A percentile compares a stretch with the other conserved stretches of the same genome.
phyloP scores from a whole-genome alignment of 2,113 vertebrate species.

The Leptobrachium leishanense region DNA sequence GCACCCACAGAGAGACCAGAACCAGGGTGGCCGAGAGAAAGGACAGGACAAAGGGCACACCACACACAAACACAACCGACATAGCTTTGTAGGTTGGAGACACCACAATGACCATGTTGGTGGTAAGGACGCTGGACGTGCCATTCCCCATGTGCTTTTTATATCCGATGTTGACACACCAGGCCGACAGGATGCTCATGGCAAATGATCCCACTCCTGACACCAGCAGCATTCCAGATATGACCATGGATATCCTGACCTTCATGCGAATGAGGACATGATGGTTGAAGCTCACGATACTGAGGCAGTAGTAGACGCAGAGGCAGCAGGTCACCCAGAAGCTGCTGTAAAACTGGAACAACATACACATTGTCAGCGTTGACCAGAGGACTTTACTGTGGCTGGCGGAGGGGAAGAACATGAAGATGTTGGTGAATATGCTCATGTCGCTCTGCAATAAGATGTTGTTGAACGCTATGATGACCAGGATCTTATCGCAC shows the following conservation, averaged over 20 bases:
- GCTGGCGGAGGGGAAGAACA: background rate
- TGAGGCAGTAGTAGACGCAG: conserved; percentile 52
- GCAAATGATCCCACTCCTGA: conserved; percentile 21
- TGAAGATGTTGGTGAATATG: background rate
- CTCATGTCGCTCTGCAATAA: conserved; percentile 8
- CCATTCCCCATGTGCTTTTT: conserved; percentile 2
- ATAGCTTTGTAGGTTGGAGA: background rate
- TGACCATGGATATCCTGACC: conserved; percentile 9
- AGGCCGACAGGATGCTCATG: conserved; percentile 14
- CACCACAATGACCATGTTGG: background rate
- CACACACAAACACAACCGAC: conserved; percentile 15
- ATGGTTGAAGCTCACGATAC: conserved; percentile 38
- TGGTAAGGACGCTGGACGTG: conserved; percentile 5
- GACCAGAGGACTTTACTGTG: background rate
- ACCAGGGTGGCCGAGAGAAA: conserved; percentile 30
- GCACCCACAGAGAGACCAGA: conserved; percentile 51
- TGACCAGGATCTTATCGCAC: conserved; percentile 28
- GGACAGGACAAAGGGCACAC: conserved; percentile 43
- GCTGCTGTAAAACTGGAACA: conserved; percentile 52
- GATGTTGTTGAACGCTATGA: conserved; percentile 8
- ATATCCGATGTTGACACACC: background rate
- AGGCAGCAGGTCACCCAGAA: conserved; percentile 54
- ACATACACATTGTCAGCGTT: conserved; percentile 22
- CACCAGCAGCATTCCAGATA: conserved; percentile 40
- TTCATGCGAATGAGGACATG: conserved; percentile 42